Evolutionary conservation across 1,140 invertebrate genomes (phyloP).

Genomic region (Drosophila pachea): DNA sequence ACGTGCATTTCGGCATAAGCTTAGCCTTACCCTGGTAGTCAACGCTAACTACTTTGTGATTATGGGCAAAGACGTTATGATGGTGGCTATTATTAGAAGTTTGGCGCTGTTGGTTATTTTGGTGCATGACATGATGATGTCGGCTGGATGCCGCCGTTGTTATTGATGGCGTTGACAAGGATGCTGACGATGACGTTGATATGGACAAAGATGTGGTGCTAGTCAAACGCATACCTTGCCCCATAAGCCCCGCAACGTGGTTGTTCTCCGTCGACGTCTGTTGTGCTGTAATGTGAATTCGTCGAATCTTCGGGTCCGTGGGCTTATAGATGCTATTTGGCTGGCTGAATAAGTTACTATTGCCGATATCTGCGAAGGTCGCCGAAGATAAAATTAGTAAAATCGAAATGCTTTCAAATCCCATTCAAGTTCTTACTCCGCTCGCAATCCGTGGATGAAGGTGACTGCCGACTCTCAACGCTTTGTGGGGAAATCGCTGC

Average conservation of each 20-base stretch:
- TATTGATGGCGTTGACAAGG: constrained; percentile 44
- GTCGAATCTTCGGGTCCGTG: constrained; percentile 72
- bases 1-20: constrained; percentile 19
- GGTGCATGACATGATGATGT: constrained; percentile 41
- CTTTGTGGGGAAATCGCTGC: constrained; percentile 79
- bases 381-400: not conserved
- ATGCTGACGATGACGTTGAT: constrained; percentile 51
- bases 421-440: constrained; percentile 49
- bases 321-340: constrained; percentile 70
- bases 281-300: constrained; percentile 73
- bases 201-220: constrained; percentile 52
- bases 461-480: constrained; percentile 71
- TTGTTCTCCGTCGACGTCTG: constrained; percentile 30
- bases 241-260: constrained; percentile 39
- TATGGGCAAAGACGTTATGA: constrained; percentile 55
- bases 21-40: constrained; percentile 69
- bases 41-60: constrained; percentile 67
- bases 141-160: constrained; percentile 43
- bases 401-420: no score
- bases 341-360: constrained; percentile 58
- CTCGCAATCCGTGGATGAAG: constrained; percentile 73
- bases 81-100: constrained; percentile 34
- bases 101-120: constrained; percentile 19
- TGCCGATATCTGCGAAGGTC: constrained; percentile 25
- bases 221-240: constrained; percentile 66